A percentile compares a stretch with the other conserved stretches of the same genome.
phyloP scores from a whole-genome alignment of 2,797 vertebrate genomes.

The Kryptolebias ocellatus region DNA sequence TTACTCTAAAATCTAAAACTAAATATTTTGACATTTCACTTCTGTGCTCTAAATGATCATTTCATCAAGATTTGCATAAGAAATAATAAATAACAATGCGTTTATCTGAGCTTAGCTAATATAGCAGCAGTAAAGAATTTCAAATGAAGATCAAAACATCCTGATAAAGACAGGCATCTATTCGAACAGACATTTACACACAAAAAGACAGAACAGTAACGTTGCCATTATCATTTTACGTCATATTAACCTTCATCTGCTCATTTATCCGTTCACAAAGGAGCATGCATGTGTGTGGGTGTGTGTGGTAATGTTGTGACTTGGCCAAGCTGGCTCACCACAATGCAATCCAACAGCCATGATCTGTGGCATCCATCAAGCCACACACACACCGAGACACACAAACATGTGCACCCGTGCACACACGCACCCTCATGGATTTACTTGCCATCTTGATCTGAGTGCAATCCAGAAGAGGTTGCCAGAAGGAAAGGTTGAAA shows the following conservation, averaged over 20 bases:
- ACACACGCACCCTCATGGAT: slow-evolving; percentile 30
- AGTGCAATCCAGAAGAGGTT: slow-evolving; percentile 63
- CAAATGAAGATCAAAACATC: neutral
- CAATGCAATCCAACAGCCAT: slow-evolving; percentile 67
- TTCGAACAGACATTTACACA: slow-evolving; percentile 1
- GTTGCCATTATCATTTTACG: slow-evolving; percentile 55
- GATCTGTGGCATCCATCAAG: slow-evolving; percentile 79
- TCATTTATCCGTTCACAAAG: slow-evolving; percentile 35
- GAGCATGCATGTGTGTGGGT: slow-evolving; percentile 3
- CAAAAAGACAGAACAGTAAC: slow-evolving; percentile 37
- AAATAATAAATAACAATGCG: neutral
- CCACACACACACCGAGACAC: slow-evolving; percentile 9
- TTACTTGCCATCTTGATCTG: slow-evolving; percentile 65
- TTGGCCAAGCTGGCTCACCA: slow-evolving; percentile 55
- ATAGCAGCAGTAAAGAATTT: neutral
- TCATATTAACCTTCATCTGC: slow-evolving; percentile 48
- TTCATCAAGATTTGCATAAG: too few species aligned
- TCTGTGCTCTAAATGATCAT: too few species aligned
- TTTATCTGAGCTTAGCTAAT: neutral
- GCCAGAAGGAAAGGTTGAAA: slow-evolving; percentile 70
- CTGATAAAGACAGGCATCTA: neutral
- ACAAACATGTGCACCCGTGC: slow-evolving; percentile 7
- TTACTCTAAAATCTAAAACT: neutral
- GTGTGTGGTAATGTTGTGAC: slow-evolving; percentile 47
- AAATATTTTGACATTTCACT: too few species aligned